Base-by-base conservation (phyloP, 2,888 invertebrate genomes). In the Seira ritae region DNA sequence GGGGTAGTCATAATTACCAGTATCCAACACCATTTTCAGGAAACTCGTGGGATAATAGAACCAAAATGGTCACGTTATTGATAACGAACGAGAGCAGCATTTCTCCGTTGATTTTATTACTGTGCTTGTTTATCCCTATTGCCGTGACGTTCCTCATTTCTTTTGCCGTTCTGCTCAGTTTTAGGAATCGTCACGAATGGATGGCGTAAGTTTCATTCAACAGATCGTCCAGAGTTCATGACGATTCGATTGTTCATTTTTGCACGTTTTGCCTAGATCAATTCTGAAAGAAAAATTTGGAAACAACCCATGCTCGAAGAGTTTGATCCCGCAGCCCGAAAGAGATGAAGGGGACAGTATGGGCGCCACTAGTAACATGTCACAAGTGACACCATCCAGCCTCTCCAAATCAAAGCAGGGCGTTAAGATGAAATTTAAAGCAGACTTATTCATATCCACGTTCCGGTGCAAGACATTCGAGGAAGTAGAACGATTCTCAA, bases 161-260 rank as follows among this genome's bases (percentile, higher is more conserved):
- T 0, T 15, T 86, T 19, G 74, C 70, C 0, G 82, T 87, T n/a
- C 67, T 84, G 0, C 37, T 76, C 10, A 37, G 85, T 3, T 87
- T 84, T 80, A 74, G 75, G 50, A 85, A 85, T 80, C 10, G 87
- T 6, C 87, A 87, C 78, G 70, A 77, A 46, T 87, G 87, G 87
- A 70, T 87, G 68, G 85, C 70, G 87, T 87, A 77, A 37, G 66
- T 31, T 31, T 31, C 8, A 31, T 2, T 31, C 31, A 31, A 31
- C n/a, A n/a, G n/a, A n/a, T n/a, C n/a, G n/a, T n/a, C n/a, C n/a
- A n/a, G n/a, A n/a, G n/a, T n/a, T n/a, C n/a, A n/a, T n/a, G 8
- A 31, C 31, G 31, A 31, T n/a, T n/a, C n/a, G n/a, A n/a, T n/a
- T n/a, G n/a, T n/a, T n/a, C n/a, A n/a, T n/a, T n/a, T n/a, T n/a